Conservation (phyloP, 2,888 invertebrate species). For the Drosophila monieri region DNA sequence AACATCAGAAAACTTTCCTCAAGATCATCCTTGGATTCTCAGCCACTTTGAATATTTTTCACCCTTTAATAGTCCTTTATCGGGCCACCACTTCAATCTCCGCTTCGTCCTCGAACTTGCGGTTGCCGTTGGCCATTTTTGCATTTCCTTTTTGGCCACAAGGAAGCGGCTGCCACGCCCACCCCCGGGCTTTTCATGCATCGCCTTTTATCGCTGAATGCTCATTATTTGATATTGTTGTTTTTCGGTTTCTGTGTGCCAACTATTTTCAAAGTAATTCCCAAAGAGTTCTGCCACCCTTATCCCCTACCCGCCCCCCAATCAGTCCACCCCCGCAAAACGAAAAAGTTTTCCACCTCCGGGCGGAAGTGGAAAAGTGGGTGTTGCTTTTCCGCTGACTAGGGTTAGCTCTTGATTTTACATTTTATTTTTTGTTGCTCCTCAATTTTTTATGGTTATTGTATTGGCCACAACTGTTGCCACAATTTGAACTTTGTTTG, state of each 20-base stretch:
- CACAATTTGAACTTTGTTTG: constrained; percentile 63
- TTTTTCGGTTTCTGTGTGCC: constrained; percentile 25
- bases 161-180: constrained; percentile 22
- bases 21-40: constrained; percentile 28
- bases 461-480: constrained; percentile 55
- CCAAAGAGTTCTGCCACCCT: constrained; percentile 61
- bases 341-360: constrained; percentile 13
- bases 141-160: constrained; percentile 28
- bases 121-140: constrained; percentile 34
- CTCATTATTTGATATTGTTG: constrained; percentile 61
- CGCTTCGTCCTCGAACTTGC: constrained; percentile 19
- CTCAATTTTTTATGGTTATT: constrained; percentile 49
- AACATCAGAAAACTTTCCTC: constrained; percentile 10
- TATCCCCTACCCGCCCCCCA: neutral
- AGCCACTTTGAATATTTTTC: constrained; percentile 2
- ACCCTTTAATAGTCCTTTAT: constrained; percentile 7
- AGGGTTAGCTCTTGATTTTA: constrained; percentile 37
- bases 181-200: constrained; percentile 8
- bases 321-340: neutral
- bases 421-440: constrained; percentile 16
- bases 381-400: constrained; percentile 39
- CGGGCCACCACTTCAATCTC: constrained; percentile 27
- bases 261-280: constrained; percentile 73
- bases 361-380: neutral
- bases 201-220: constrained; percentile 61